Percentiles rank a stretch among this genome's conserved stretches.
phyloP scores from a whole-genome alignment of 2,113 vertebrate genomes.

The Neoarius graeffei region DNA sequence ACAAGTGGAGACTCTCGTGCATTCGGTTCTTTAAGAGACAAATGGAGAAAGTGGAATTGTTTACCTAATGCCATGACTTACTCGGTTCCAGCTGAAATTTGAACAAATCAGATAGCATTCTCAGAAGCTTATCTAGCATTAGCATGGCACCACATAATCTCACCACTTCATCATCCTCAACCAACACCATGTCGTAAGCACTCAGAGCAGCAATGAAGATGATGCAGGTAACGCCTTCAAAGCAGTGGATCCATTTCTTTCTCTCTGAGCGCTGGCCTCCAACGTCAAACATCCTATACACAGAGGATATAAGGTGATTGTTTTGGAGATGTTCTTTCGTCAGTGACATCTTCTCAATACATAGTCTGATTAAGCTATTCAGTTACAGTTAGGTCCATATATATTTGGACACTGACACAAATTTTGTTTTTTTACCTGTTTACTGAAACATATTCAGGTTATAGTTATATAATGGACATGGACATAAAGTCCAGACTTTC shows the following conservation, averaged over 20 bases:
- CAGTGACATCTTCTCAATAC: not conserved
- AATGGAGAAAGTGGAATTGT: not conserved
- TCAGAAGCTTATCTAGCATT: not conserved
- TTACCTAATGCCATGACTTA: not conserved
- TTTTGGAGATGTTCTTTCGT: not conserved
- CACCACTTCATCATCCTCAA: slow-evolving; percentile 94
- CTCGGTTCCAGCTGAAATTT: not conserved
- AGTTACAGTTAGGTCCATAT: no score
- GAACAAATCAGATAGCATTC: not conserved
- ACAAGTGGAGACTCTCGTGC: slow-evolving; percentile 98
- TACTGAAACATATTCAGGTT: no score
- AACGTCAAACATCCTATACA: slow-evolving; percentile 94
- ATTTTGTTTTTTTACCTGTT: no score
- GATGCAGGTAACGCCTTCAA: slow-evolving; percentile 97
- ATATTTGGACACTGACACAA: no score
- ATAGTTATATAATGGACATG: no score
- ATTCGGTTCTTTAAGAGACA: slow-evolving; percentile 85
- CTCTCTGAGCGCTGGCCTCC: slow-evolving; percentile 94
- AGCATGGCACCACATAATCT: slow-evolving; percentile 30
- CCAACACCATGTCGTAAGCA: slow-evolving; percentile 94
- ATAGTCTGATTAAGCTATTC: not conserved
- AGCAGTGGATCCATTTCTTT: slow-evolving; percentile 99
- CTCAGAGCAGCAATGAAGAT: slow-evolving; percentile 97
- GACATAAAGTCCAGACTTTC: no score
- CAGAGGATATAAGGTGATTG: not conserved